Evolutionary conservation across 1,140 invertebrate genomes (phyloP).

Genomic region (Drosophila auraria): DNA sequence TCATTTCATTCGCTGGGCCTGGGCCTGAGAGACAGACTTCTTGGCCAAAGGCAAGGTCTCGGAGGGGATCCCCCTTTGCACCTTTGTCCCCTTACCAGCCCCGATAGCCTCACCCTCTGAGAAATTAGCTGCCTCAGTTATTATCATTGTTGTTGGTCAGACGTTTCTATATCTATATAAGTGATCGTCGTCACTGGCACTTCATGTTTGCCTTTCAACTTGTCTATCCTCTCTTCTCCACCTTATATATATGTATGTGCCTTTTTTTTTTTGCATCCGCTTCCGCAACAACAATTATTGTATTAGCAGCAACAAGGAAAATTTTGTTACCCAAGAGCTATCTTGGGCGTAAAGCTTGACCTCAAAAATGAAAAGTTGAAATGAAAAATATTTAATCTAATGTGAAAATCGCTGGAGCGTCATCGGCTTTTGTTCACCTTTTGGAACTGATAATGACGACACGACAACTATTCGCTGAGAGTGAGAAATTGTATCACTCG

Average conservation of each 20-base stretch:
- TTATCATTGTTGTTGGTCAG: constrained; percentile 72
- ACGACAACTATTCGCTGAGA: constrained; percentile 48
- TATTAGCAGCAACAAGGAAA: constrained; percentile 63
- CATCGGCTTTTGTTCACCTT: constrained; percentile 60
- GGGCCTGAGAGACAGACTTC: constrained; percentile 54
- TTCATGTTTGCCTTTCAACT: constrained; percentile 79
- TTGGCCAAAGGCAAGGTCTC: constrained; percentile 73
- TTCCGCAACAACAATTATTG: constrained; percentile 77
- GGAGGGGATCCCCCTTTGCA: constrained; percentile 9
- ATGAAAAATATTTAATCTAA: constrained; percentile 75
- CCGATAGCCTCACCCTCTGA: constrained; percentile 54
- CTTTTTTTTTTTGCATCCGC: constrained; percentile 71
- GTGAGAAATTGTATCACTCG: constrained; percentile 48
- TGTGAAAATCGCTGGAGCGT: constrained; percentile 79
- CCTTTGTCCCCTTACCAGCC: constrained; percentile 35
- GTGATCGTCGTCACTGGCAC: constrained; percentile 77
- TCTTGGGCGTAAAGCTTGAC: constrained; percentile 55
- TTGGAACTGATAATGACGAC: constrained; percentile 66
- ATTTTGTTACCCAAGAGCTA: constrained; percentile 56
- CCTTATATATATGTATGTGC: constrained; percentile 4
- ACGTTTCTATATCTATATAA: constrained; percentile 75
- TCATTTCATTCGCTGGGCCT: constrained; percentile 65
- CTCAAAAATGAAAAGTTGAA: constrained; percentile 73
- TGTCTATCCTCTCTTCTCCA: constrained; percentile 40
- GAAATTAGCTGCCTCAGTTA: constrained; percentile 82